Evolutionary conservation across 2,113 vertebrate species (phyloP).

Genomic region (Albula goreensis): DNA sequence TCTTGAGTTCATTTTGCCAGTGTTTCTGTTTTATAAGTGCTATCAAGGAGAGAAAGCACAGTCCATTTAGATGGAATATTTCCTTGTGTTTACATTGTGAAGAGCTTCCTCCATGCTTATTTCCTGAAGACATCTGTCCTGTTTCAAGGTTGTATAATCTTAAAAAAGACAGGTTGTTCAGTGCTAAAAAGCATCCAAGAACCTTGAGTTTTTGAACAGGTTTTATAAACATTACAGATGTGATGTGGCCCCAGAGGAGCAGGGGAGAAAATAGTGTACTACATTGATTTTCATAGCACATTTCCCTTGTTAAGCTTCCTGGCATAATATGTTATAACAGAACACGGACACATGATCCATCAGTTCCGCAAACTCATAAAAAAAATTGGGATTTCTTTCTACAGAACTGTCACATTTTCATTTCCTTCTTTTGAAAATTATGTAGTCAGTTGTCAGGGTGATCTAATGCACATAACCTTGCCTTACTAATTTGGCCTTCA

Average conservation of each 20-base stretch:
- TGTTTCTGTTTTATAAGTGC: constrained; percentile 31
- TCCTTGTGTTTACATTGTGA: constrained; percentile 36
- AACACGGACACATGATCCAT: no score
- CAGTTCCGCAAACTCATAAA: no score
- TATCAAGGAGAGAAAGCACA: constrained; percentile 32
- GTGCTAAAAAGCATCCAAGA: background rate
- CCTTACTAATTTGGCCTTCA: no score
- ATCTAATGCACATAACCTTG: no score
- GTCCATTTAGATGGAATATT: constrained; percentile 25
- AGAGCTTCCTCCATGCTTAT: constrained; percentile 33
- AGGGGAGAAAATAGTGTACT: background rate
- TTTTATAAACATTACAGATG: background rate
- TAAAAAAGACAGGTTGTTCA: constrained; percentile 18
- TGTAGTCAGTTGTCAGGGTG: no score
- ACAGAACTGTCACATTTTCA: background rate
- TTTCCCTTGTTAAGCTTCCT: background rate
- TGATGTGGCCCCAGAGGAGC: background rate
- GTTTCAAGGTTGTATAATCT: constrained; percentile 18
- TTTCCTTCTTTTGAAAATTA: no score
- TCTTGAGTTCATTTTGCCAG: constrained; percentile 7
- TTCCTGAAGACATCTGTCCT: constrained; percentile 36
- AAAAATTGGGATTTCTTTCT: no score
- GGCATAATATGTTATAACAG: no score
- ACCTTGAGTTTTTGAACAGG: background rate
- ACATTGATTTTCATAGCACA: background rate